Evolutionary conservation across 1,140 invertebrate genomes (phyloP), one percentile per base, ranked within the genome.

Genomic region (Dendroctonus valens): DNA sequence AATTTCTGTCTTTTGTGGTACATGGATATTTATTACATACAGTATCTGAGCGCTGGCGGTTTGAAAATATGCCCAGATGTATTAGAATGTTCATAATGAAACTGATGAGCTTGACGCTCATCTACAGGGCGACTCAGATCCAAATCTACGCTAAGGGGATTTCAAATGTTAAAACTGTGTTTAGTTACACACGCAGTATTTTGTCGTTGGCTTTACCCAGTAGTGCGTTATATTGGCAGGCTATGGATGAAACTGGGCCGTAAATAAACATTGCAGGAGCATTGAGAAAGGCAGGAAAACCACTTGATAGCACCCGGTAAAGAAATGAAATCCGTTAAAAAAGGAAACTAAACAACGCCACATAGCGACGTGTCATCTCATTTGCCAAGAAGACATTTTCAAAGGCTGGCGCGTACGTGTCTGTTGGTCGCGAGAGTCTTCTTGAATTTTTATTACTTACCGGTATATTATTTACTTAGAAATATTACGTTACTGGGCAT

Each of bases 1-100:
- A 61, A 61, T 61, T 61, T 61, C 59, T 61, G 59, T 61, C 59
- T 61, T 61, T 61, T 61, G 59, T 61, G 59, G 59, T 61, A 61
- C 59, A 61, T 49, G 59, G 49, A 26, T 61, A 61, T 61, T 61
- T 61, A 61, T 61, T 61, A 61, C 59, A 61, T 49, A 61, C 59
- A 6, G 59, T 61, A 49, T 61, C 26, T 26, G 59, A 39, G 26
- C 59, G 59, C 48, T 52, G 46, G 59, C 49, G 59, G 59, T 61
- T 61, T 61, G 8, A 61, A 61, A 61, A 61, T 61, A 61, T 61
- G 59, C 59, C 50, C 59, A 12, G 59, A 61, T 49, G 42, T 51
- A 61, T 61, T 61, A 61, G 59, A 61, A 61, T 61, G 59, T 61
- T 26, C 26, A 26, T 61, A 61, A 61, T 61, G 51, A 41, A 61